Evolutionary conservation across 2,113 vertebrate genomes (phyloP), one percentile per base, ranked within the genome.

Genomic region (Menura novaehollandiae): DNA sequence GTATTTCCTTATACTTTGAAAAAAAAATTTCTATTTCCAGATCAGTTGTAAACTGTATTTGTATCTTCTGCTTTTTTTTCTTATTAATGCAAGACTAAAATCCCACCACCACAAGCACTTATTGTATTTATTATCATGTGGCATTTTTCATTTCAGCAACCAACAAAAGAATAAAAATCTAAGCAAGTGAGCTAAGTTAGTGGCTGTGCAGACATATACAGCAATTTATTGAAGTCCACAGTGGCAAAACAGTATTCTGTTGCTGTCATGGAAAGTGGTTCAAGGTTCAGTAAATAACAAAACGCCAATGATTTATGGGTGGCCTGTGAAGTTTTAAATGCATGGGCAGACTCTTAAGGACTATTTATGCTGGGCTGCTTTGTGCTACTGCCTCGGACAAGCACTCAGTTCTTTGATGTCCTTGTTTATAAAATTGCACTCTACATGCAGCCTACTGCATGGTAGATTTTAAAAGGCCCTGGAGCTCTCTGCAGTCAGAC

Each of bases 221-320:
- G 52, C 39, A 62, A 39, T 90, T 60, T 58, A 74, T 91, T 73
- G 8, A 91, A 75, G 88, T 85, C 62, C 73, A 33, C 44, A 74
- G 74, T 89, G 56, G 71, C 74, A 26, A 63, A 82, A 81, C 80
- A 51, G 39, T 64, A 72, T 67, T 88, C 72, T 66, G n/a, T 80
- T 94, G 43, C 49, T 88, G 47, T 93, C 46, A 46, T 44, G 78
- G 32, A 89, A 91, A 96, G 79, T 56, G 44, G 51, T 89, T 85
- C 71, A 83, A 89, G 80, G 58, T 94, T 94, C 63, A 85, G 75
- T 86, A 80, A n/a, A 13, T 92, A 87, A 80, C 41, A 88, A 94
- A 96, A 19, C 37, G 11, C 6, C 24, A 59, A 44, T 92, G 73
- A 93, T 69, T 94, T 95, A 83, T 87, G 90, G 49, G 66, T 79